Percentiles rank a stretch among this genome's conserved stretches.
phyloP scores from a whole-genome alignment of 2,113 vertebrate species.

The Azemiops feae region DNA sequence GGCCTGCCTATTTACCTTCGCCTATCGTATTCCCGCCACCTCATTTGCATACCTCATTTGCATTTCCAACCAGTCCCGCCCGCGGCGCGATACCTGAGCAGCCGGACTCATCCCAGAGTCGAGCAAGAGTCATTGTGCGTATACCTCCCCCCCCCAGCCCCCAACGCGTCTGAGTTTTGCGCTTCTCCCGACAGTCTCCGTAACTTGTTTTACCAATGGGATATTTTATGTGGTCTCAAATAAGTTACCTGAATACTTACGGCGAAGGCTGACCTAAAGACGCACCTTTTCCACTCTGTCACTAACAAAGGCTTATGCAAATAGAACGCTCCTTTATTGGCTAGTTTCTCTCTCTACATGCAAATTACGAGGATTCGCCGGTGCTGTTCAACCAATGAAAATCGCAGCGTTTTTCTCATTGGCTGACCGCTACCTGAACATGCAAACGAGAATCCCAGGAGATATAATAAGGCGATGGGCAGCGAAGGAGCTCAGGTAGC shows the following conservation, averaged over 20 bases:
- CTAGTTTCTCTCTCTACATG: background rate
- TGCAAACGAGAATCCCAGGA: background rate
- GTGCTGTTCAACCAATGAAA: background rate
- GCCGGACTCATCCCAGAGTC: background rate
- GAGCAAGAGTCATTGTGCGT: background rate
- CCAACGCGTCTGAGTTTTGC: background rate
- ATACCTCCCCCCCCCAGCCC: background rate
- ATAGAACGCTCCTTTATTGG: background rate
- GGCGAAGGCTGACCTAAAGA: rapidly evolving
- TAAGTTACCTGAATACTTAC: background rate
- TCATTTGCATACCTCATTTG: background rate
- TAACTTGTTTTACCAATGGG: background rate
- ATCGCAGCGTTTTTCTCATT: background rate
- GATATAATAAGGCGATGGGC: background rate
- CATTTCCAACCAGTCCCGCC: background rate
- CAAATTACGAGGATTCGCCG: background rate
- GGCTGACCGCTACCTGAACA: slow-evolving; percentile 8
- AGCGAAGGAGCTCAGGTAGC: too few relatives aligned
- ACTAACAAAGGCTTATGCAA: background rate
- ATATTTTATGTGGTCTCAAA: background rate
- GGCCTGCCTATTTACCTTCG: background rate
- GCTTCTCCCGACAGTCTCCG: background rate
- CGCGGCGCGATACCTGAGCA: background rate
- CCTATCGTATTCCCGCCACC: background rate
- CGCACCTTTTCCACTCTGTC: background rate